Base-by-base conservation (phyloP, 2,888 invertebrate genomes). In the Morpho achilles region DNA sequence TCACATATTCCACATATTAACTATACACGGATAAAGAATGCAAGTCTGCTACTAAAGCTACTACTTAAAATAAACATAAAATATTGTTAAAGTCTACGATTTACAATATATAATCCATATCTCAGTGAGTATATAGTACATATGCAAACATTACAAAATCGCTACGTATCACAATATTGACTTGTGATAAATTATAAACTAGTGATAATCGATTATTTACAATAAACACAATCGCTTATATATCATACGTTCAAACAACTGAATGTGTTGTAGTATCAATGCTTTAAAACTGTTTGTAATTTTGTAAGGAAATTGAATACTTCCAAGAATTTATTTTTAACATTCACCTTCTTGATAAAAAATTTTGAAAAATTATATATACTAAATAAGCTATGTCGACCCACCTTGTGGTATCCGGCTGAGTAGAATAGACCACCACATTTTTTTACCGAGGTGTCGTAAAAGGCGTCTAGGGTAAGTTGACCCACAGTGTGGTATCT, bases 61-160 rank as follows among this genome's bases (percentile, higher is more conserved):
- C 16, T 16, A 16, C 16, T 16, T 16, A 10, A 44, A n/a, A 52
- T 52, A 52, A 52, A 44, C 42, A n/a, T 22, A 52, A 44, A 23
- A 32, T 10, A 42, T 8, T 23, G 16, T 52, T 44, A 23, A 44
- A 44, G 5, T 32, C 5, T 32, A 16, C 16, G 16, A 16, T 16
- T 16, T 16, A 16, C 16, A 16, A 16, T 32, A 32, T 32, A 32
- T 44, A 52, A 43, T 44, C 43, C 32, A 52, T 41, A 52, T 44
- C 32, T 44, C 10, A n/a, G 32, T 52, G 8, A 52, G n/a, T n/a
- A 44, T 16, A 32, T 23, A 52, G 44, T 32, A 39, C 52, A 10
- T 39, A 52, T 39, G 52, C 45, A 52, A 52, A 52, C 44, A 44
- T 52, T 52, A 10, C 45, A 52, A 52, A 52, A 52, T 52, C 43